Conservation (phyloP, 2,888 invertebrate species). For the Zygogramma bicolorata region DNA sequence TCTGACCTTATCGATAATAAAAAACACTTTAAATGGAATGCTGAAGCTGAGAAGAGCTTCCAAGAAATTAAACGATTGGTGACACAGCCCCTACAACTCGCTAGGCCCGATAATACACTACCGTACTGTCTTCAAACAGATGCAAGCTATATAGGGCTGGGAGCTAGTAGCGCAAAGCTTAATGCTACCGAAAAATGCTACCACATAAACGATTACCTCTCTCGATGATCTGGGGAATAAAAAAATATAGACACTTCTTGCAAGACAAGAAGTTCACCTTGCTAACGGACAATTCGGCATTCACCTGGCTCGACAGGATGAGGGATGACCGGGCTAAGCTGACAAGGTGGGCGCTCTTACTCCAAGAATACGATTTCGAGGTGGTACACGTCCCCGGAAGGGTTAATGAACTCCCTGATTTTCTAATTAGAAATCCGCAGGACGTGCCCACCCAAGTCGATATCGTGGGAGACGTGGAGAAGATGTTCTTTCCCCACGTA, state of each 20-base stretch:
- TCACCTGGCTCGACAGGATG: too few relatives aligned
- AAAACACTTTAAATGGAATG: not conserved
- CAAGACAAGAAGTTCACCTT: not conserved
- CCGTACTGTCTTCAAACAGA: too few relatives aligned
- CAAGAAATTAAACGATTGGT: conserved; percentile 32
- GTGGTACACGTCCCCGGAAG: not conserved
- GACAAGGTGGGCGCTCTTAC: not conserved
- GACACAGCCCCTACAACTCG: conserved; percentile 30
- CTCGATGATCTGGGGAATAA: not conserved
- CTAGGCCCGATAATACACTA: conserved; percentile 36
- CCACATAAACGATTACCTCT: not conserved
- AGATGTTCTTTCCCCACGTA: too few relatives aligned
- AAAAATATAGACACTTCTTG: not conserved
- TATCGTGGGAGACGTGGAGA: too few relatives aligned
- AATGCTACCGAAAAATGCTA: not conserved
- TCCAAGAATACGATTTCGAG: too few relatives aligned
- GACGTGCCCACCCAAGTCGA: too few relatives aligned
- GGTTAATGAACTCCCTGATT: not conserved
- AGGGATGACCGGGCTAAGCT: not conserved
- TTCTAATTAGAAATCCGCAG: not conserved
- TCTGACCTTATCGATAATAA: conserved; percentile 34
- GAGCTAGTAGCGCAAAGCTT: too few relatives aligned
- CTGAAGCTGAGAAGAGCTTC: conserved; percentile 34
- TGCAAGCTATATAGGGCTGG: too few relatives aligned
- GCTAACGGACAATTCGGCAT: not conserved